These are phyloP conservation scores for Saguinus imperator DNA, from an alignment of 2,113 vertebrate species.

Conservation along the genomic window DNA sequence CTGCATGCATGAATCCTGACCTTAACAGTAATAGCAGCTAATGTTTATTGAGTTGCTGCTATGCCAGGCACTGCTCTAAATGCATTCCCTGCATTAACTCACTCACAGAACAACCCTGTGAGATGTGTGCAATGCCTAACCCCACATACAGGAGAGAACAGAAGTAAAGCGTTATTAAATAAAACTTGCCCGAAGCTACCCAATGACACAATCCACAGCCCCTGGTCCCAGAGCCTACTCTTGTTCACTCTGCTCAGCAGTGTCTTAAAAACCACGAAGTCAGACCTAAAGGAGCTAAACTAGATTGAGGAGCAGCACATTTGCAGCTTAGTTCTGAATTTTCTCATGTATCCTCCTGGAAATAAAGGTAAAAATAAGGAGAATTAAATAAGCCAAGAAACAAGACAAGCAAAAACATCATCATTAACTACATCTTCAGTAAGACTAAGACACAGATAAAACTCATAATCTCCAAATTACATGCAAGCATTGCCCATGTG, in stretches of 20 bases:
- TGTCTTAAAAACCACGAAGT: neutral
- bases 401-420: neutral
- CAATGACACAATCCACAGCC: neutral
- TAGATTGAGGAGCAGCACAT: neutral
- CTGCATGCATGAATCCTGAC: no score
- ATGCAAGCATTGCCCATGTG: neutral
- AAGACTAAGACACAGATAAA: neutral
- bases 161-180: no score
- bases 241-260: neutral
- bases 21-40: no score
- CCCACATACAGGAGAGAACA: neutral
- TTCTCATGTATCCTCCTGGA: neutral
- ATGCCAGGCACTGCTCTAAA: no score
- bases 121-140: no score
- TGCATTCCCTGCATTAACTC: no score
- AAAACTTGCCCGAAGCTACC: no score
- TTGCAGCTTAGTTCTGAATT: neutral
- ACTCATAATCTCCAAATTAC: neutral
- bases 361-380: neutral
- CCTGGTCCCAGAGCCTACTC: neutral
- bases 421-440: neutral
- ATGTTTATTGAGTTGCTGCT: no score
- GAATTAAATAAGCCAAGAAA: neutral
- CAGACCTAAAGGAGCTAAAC: neutral
- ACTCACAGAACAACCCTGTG: no score